These are phyloP conservation scores for Polydrusus cervinus DNA, from an alignment of 2,888 invertebrate genomes.

Conservation along the genomic window DNA sequence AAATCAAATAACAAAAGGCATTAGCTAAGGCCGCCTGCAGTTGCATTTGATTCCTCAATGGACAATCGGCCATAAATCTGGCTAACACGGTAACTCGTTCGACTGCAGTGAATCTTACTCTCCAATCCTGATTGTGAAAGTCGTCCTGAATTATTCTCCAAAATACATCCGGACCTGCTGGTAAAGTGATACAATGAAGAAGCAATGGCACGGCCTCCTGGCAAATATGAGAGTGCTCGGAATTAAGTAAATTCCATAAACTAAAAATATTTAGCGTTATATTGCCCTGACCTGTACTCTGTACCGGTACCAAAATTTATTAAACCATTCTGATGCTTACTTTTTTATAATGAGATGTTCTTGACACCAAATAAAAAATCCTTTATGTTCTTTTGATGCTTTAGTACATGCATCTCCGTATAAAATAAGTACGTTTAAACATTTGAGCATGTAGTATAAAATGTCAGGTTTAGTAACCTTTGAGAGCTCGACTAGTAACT, in stretches of 20 bases:
- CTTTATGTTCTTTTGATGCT: slow-evolving; percentile 90
- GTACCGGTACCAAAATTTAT: not conserved
- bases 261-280: slow-evolving; percentile 74
- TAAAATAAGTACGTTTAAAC: slow-evolving; percentile 91
- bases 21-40: slow-evolving; percentile 96
- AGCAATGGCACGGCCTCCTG: slow-evolving; percentile 93
- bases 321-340: slow-evolving; percentile 72
- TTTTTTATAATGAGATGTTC: slow-evolving; percentile 95
- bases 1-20: slow-evolving; percentile 96
- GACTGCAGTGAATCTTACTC: slow-evolving; percentile 93
- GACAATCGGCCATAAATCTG: slow-evolving; percentile 92
- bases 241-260: slow-evolving; percentile 93
- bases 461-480: slow-evolving; percentile 92
- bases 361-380: slow-evolving; percentile 96
- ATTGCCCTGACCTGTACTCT: no score
- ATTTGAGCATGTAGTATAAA: slow-evolving; percentile 92
- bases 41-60: slow-evolving; percentile 86
- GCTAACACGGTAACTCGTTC: slow-evolving; percentile 96
- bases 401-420: slow-evolving; percentile 94
- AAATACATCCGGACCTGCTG: slow-evolving; percentile 95
- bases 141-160: slow-evolving; percentile 96
- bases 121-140: slow-evolving; percentile 93
- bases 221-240: slow-evolving; percentile 95
- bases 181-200: slow-evolving; percentile 94
- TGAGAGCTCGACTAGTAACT: slow-evolving; percentile 88